Percentiles rank a stretch among this genome's conserved stretches.
Conservation (phyloP, 1,140 invertebrate genomes). For the Zaprionus taronus region DNA sequence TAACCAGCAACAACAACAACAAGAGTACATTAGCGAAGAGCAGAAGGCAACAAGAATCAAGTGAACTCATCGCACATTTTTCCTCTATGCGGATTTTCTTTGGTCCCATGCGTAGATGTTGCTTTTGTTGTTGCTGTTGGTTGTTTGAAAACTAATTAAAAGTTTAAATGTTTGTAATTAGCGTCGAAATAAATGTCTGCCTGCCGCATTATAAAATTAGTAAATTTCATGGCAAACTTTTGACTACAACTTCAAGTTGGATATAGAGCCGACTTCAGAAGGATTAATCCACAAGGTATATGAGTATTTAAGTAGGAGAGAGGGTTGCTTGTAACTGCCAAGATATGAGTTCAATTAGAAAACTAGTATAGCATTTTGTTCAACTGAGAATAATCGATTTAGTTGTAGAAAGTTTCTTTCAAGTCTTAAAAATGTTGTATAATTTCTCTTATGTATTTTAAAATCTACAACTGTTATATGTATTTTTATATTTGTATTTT, state of each 20-base stretch:
- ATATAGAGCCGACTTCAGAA: constrained; percentile 51
- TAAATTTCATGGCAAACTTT: constrained; percentile 74
- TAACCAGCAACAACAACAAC: constrained; percentile 26
- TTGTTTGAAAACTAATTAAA: constrained; percentile 80
- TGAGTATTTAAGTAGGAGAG: not conserved
- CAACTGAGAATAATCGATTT: not conserved
- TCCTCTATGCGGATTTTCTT: constrained; percentile 28
- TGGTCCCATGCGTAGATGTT: constrained; percentile 22
- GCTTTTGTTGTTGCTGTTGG: constrained; percentile 35
- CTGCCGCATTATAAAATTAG: constrained; percentile 80
- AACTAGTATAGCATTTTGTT: not conserved
- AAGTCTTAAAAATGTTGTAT: not conserved
- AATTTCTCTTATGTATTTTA: not conserved
- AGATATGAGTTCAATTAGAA: not conserved
- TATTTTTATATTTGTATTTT: too few species aligned
- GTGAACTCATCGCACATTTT: constrained; percentile 14
- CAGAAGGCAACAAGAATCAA: not conserved
- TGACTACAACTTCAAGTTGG: constrained; percentile 45
- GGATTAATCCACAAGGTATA: constrained; percentile 6
- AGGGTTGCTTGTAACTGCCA: not conserved
- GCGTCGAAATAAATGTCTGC: constrained; percentile 80
- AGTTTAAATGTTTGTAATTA: constrained; percentile 82
- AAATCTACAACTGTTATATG: too few species aligned
- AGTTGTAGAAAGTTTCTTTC: not conserved
- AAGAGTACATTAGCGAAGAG: not conserved